Conservation (phyloP, 2,113 vertebrate species). For the Brachirus orientalis region DNA sequence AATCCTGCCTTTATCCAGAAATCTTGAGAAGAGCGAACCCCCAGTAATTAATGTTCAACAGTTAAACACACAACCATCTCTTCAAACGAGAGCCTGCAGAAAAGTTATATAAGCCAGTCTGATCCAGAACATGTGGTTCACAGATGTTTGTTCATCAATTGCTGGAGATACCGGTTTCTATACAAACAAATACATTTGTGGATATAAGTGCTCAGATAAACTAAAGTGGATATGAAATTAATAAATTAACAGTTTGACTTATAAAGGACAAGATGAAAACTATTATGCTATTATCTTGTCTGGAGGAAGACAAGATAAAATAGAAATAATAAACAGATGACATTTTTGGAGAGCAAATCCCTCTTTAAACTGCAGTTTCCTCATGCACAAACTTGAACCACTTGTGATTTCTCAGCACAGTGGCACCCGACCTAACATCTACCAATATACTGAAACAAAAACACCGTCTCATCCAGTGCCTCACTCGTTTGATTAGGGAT, state of each 20-base stretch:
- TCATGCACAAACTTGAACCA: neutral
- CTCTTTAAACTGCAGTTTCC: no score
- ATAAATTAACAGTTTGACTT: neutral
- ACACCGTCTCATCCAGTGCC: slow-evolving; percentile 23
- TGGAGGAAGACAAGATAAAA: neutral
- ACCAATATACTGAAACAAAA: slow-evolving; percentile 26
- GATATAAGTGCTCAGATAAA: neutral
- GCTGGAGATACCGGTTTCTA: slow-evolving; percentile 30
- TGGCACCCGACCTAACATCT: slow-evolving; percentile 45
- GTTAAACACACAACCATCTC: slow-evolving; percentile 40
- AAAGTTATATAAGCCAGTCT: slow-evolving; percentile 40
- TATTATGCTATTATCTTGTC: neutral
- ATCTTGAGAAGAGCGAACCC: slow-evolving; percentile 42
- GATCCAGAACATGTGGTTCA: slow-evolving; percentile 44
- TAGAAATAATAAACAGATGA: neutral
- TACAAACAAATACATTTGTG: neutral
- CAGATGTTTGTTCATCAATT: slow-evolving; percentile 58
- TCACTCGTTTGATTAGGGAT: slow-evolving; percentile 56
- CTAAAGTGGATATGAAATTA: slow-evolving; percentile 3
- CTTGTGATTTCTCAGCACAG: slow-evolving; percentile 55
- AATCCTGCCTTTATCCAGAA: slow-evolving; percentile 51
- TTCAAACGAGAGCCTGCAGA: slow-evolving; percentile 37
- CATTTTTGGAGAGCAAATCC: no score
- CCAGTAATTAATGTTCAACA: slow-evolving; percentile 49
- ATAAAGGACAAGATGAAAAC: slow-evolving; percentile 5